Percentiles rank a stretch among this genome's conserved stretches.
phyloP scores from a whole-genome alignment of 2,888 invertebrate species.

The Odontomyia ornata region DNA sequence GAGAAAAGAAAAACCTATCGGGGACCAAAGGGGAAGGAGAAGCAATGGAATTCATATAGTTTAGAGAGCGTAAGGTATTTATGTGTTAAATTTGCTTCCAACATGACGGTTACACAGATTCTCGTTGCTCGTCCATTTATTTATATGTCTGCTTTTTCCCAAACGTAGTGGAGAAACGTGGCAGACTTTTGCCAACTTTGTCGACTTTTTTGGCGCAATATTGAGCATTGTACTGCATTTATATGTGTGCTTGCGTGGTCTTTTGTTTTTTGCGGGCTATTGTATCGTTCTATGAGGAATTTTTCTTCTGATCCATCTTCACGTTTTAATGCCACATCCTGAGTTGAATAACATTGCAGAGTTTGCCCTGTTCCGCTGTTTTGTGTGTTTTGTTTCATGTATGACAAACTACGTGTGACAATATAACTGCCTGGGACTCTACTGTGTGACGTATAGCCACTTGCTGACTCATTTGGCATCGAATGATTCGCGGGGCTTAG shows the following conservation, averaged over 20 bases:
- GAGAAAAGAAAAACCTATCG: too few species aligned
- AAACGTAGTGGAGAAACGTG: slow-evolving; percentile 99
- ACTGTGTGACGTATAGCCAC: too few species aligned
- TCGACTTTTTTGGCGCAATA: slow-evolving; percentile 63
- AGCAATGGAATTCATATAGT: too few species aligned
- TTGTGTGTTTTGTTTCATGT: slow-evolving; percentile 28
- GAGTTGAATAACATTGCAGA: background rate
- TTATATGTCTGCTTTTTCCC: too few species aligned
- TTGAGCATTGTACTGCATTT: slow-evolving; percentile 57
- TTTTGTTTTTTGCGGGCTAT: slow-evolving; percentile 55
- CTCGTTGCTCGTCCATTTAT: too few species aligned
- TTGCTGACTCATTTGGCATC: slow-evolving; percentile 53
- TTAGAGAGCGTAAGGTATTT: too few species aligned
- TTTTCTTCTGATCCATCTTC: slow-evolving; percentile 17
- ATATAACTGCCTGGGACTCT: slow-evolving; percentile 59
- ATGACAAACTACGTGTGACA: slow-evolving; percentile 54
- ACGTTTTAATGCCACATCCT: slow-evolving; percentile 28
- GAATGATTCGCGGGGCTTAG: slow-evolving; percentile 45
- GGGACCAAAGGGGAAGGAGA: too few species aligned
- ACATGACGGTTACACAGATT: too few species aligned
- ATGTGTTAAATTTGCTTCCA: too few species aligned
- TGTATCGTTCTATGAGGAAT: slow-evolving; percentile 51
- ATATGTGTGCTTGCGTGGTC: slow-evolving; percentile 52
- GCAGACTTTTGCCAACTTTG: too few species aligned
- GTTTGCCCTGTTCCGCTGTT: slow-evolving; percentile 25